Evolutionary conservation across 2,113 vertebrate species (phyloP).

Genomic region (Syrmaticus mikado): DNA sequence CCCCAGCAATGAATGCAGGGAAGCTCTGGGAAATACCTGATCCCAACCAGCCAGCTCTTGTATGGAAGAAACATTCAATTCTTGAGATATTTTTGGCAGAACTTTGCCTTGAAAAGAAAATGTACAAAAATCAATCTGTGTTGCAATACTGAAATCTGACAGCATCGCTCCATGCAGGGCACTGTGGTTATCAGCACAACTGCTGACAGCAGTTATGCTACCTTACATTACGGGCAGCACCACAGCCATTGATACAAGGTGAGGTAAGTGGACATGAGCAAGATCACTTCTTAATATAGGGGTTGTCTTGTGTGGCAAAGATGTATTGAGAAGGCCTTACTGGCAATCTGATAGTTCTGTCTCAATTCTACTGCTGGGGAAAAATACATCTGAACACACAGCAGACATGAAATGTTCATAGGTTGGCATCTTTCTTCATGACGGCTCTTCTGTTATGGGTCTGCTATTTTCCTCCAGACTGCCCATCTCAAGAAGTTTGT

Average conservation of each 20-base stretch:
- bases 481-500: background rate
- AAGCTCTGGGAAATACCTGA: background rate
- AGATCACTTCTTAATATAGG: background rate
- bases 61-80: background rate
- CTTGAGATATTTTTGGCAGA: slow-evolving; percentile 29
- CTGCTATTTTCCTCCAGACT: background rate
- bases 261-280: background rate
- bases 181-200: background rate
- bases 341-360: background rate
- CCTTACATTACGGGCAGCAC: background rate
- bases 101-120: slow-evolving; percentile 48
- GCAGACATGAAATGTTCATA: background rate
- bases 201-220: background rate
- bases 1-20: rapidly evolving
- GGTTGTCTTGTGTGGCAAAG: background rate
- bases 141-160: slow-evolving; percentile 21
- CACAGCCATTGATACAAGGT: background rate
- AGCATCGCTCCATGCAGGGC: background rate
- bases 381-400: background rate
- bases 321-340: background rate
- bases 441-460: background rate
- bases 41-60: background rate
- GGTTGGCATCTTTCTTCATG: background rate
- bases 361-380: background rate
- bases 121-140: slow-evolving; percentile 36